These are phyloP conservation scores for Diadegma fenestrale DNA, from an alignment of 2,888 invertebrate genomes.

Conservation along the genomic window DNA sequence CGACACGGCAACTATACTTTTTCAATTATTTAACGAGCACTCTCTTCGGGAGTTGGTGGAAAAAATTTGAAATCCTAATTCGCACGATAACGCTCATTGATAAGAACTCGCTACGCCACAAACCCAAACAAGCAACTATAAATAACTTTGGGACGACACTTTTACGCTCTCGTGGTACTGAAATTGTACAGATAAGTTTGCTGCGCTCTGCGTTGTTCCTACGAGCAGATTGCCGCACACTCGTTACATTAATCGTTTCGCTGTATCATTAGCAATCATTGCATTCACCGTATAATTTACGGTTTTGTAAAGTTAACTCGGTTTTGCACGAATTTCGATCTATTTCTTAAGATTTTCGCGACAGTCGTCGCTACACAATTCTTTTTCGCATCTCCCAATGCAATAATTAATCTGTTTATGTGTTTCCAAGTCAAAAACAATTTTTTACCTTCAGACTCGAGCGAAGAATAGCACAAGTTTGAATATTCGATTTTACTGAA, in stretches of 20 bases:
- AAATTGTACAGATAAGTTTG: conserved; percentile 8
- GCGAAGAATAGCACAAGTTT: not conserved
- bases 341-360: not conserved
- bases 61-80: conserved; percentile 50
- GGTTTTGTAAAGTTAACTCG: not conserved
- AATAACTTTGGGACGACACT: conserved; percentile 33
- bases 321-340: not conserved
- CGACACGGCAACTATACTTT: too few relatives aligned
- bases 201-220: conserved; percentile 17
- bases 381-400: not conserved
- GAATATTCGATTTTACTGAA: not conserved
- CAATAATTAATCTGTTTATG: not conserved
- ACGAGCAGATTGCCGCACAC: not conserved
- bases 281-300: not conserved
- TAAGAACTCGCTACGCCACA: conserved; percentile 25
- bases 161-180: not conserved
- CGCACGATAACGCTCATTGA: conserved; percentile 36
- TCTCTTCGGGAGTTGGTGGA: not conserved
- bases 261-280: conserved; percentile 14
- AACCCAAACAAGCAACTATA: conserved; percentile 15
- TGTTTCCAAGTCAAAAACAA: not conserved
- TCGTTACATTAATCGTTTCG: not conserved
- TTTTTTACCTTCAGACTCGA: not conserved
- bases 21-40: not conserved
- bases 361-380: not conserved